Base-by-base conservation (phyloP, 2,113 vertebrate genomes). In the Clarias magur region DNA sequence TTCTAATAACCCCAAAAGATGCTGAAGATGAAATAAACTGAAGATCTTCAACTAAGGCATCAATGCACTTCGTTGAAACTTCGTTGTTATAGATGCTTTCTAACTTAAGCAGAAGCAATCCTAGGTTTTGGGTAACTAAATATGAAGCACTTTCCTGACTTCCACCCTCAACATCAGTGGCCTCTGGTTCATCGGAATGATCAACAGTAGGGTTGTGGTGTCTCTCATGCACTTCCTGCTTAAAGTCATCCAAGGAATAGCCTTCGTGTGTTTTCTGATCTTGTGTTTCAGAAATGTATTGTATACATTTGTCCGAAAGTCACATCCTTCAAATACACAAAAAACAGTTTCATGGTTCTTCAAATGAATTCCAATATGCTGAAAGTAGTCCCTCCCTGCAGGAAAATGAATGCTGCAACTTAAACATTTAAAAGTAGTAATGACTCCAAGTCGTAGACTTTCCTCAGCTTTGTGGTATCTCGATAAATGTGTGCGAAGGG, bases 11-110 rank as follows among this genome's bases (percentile, higher is more conserved):
- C 10, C 2, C 34, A 62, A 86, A 38, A 72, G 84, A 80, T 88
- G 86, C 67, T 76, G 76, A 85, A 67, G 65, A 42, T 65, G 21
- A 87, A 42, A 91, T 89, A 38, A 89, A 90, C n/a, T 90, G 88
- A 60, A 88, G 83, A 15, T 89, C 78, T 70, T 87, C 85, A 62
- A 90, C 81, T 12, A 83, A 90, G 80, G 38, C 72, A 87, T 90
- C 59, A 80, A 90, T 87, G 67, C 80, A 89, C 56, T 79, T 86
- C 68, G 30, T 68, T 67, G 82, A 78, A 34, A 38, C 83, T n/a
- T n/a, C n/a, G n/a, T n/a, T n/a, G 86, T 83, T 87, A 82, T 85
- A 85, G 25, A 89, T 81, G 56, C n/a, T 82, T 68, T 90, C 84
- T 73, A 91, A 54, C 57, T 89, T 91, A 65, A 89, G 73, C 72